A percentile compares a stretch with the other conserved stretches of the same genome.
Conservation (phyloP, 2,113 vertebrate species). For the Clarias gariepinus region DNA sequence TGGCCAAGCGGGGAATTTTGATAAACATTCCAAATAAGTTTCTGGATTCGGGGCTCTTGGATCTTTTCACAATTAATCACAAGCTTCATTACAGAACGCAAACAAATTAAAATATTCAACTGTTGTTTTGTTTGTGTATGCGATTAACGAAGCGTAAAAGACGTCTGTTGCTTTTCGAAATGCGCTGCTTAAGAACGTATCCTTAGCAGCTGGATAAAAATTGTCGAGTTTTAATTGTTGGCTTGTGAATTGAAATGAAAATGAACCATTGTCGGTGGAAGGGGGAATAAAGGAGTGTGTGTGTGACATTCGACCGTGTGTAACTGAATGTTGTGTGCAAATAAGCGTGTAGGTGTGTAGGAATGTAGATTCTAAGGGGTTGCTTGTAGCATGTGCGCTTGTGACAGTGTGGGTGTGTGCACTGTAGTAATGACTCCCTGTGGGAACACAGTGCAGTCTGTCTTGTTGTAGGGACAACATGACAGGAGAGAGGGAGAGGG, state of each 20-base stretch:
- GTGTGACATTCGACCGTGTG: background rate
- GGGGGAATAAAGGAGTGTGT: background rate
- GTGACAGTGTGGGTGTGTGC: conserved; percentile 39
- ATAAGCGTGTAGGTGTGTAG: conserved; percentile 16
- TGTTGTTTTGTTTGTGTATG: conserved; percentile 1
- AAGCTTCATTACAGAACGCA: conserved; percentile 4
- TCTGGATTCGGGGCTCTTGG: conserved; percentile 13
- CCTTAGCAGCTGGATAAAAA: background rate
- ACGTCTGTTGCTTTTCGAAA: conserved; percentile 4
- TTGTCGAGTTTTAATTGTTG: conserved; percentile 12
- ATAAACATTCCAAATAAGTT: background rate
- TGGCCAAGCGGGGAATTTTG: conserved; percentile 15
- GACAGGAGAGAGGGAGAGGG: conserved; percentile 28
- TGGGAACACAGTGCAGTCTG: conserved; percentile 67
- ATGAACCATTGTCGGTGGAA: background rate
- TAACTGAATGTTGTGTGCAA: conserved; percentile 7
- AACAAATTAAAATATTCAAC: conserved; percentile 9
- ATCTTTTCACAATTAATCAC: conserved; percentile 18
- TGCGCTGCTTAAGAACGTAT: background rate
- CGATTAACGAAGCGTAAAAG: background rate
- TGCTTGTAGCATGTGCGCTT: conserved; percentile 45
- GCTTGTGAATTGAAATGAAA: background rate
- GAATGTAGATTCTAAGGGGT: conserved; percentile 40
- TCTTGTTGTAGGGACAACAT: conserved; percentile 54
- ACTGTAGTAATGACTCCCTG: conserved; percentile 74